Percentiles rank a stretch among this genome's conserved stretches.
Evolutionary conservation across 2,888 invertebrate species (phyloP).

Genomic region (Atherix ibis): DNA sequence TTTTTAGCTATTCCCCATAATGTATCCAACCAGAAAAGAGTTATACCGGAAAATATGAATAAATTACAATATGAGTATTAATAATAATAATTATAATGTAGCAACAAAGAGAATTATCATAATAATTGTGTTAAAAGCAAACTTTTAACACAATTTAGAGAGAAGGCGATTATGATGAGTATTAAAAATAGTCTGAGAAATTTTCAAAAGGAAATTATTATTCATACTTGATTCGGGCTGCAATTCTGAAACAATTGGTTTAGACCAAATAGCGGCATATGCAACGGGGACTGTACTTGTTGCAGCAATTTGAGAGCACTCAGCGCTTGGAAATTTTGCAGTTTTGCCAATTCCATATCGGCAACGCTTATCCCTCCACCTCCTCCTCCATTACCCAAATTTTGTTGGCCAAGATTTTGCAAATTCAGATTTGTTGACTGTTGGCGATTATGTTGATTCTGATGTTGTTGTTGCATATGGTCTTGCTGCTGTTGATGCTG

Average conservation of each 20-base stretch:
- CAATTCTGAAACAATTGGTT: conserved; percentile 14
- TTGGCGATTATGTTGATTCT: conserved; percentile 7
- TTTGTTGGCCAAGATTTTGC: conserved; percentile 7
- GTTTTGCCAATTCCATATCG: conserved; percentile 26
- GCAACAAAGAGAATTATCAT: no score
- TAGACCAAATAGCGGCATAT: conserved; percentile 14
- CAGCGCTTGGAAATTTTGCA: conserved; percentile 27
- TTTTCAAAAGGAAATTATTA: not conserved
- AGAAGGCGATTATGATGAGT: no score
- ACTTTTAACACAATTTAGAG: no score
- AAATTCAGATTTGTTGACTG: conserved; percentile 11
- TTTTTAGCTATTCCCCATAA: no score
- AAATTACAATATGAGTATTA: not conserved
- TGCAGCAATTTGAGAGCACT: conserved; percentile 27
- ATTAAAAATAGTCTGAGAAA: conserved; percentile 2
- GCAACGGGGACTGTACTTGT: conserved; percentile 14
- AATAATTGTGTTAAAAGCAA: no score
- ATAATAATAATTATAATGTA: no score
- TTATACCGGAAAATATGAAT: not conserved
- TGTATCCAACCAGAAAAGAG: not conserved
- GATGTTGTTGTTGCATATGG: conserved; percentile 10
- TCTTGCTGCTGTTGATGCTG: conserved; percentile 10
- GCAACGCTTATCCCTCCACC: conserved; percentile 20
- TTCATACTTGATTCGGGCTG: conserved; percentile 12
- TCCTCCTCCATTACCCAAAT: no score